Evolutionary conservation across 2,797 vertebrate species (phyloP).

Genomic region (Champsocephalus esox): DNA sequence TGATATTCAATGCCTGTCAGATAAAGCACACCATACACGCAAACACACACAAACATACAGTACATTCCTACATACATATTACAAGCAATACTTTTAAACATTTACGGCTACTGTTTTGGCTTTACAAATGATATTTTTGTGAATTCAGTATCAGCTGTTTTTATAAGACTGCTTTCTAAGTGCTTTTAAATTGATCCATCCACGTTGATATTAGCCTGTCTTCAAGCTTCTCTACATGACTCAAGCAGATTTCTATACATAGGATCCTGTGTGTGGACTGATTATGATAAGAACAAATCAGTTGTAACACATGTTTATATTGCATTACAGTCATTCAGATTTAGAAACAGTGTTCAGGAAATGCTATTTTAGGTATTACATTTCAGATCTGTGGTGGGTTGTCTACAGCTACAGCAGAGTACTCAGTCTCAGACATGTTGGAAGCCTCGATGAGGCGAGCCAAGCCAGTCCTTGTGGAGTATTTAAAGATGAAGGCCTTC

Average conservation of each 20-base stretch:
- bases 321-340: slow-evolving; percentile 33
- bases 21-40: slow-evolving; percentile 21
- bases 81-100: slow-evolving; percentile 52
- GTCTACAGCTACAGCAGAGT: slow-evolving; percentile 86
- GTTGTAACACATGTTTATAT: slow-evolving; percentile 22
- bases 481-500: slow-evolving; percentile 99
- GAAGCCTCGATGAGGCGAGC: slow-evolving; percentile 92
- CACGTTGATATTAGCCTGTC: slow-evolving; percentile 21
- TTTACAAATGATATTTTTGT: slow-evolving; percentile 48
- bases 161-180: slow-evolving; percentile 68
- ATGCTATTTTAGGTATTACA: slow-evolving; percentile 5
- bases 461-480: slow-evolving; percentile 94
- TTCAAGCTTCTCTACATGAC: slow-evolving; percentile 48
- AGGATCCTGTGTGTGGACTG: slow-evolving; percentile 7
- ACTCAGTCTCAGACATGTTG: slow-evolving; percentile 90
- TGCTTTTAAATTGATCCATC: slow-evolving; percentile 72
- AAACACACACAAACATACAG: slow-evolving; percentile 18
- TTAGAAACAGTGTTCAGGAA: slow-evolving; percentile 37
- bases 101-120: slow-evolving; percentile 57
- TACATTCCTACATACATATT: slow-evolving; percentile 36
- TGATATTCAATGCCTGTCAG: no score
- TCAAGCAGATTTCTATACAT: slow-evolving; percentile 39
- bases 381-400: slow-evolving; percentile 76
- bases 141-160: slow-evolving; percentile 53
- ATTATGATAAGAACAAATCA: slow-evolving; percentile 36